Percentiles rank a stretch among this genome's conserved stretches.
Evolutionary conservation across 2,113 vertebrate species (phyloP).

Genomic region (Raja brachyura): DNA sequence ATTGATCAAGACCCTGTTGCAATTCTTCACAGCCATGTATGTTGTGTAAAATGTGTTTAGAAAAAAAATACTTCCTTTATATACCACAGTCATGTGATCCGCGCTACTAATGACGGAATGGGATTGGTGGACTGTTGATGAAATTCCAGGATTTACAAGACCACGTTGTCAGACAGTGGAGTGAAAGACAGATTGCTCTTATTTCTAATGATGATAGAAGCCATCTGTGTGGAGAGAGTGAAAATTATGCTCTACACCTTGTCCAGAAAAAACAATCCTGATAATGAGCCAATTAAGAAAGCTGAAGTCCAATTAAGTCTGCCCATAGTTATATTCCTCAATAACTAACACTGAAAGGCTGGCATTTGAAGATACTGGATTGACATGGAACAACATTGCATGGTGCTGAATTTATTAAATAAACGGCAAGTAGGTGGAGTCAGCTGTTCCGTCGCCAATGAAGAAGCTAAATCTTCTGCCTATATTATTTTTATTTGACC

Average conservation of each 20-base stretch:
- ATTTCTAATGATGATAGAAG: slow-evolving; percentile 7
- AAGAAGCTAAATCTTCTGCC: background rate
- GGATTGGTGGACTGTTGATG: background rate
- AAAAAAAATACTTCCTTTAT: slow-evolving; percentile 16
- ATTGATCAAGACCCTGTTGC: too few relatives aligned
- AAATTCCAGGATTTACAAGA: background rate
- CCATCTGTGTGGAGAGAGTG: slow-evolving; percentile 15
- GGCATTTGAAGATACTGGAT: background rate
- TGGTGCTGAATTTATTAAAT: background rate
- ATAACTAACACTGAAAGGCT: background rate
- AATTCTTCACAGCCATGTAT: too few relatives aligned
- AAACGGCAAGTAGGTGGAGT: background rate
- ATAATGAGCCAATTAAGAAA: slow-evolving; percentile 38
- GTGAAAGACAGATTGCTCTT: slow-evolving; percentile 17
- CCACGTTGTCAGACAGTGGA: background rate
- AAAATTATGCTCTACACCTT: background rate
- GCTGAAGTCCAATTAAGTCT: slow-evolving; percentile 26
- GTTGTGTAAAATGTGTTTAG: background rate
- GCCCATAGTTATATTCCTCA: background rate
- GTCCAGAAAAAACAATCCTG: slow-evolving; percentile 21
- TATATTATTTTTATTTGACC: background rate
- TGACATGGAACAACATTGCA: background rate
- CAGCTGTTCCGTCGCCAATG: background rate
- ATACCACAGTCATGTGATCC: background rate
- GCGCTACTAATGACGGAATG: background rate